Conservation (phyloP, 2,797 vertebrate genomes). For the Urosaurus nigricauda region DNA sequence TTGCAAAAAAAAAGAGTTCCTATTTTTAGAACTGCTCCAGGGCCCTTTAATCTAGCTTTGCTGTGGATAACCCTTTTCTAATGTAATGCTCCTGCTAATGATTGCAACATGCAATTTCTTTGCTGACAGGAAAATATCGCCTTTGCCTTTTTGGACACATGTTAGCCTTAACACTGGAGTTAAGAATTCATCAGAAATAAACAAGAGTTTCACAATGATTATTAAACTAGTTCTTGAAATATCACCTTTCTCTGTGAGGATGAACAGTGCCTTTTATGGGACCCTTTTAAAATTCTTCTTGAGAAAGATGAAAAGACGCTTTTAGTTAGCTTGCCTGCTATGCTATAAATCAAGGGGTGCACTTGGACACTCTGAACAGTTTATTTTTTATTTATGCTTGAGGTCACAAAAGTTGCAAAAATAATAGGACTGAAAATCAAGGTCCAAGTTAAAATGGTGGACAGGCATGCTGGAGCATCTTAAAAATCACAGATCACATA, state of each 20-base stretch:
- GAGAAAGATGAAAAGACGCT: not conserved
- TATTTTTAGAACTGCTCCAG: no score
- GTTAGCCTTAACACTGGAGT: not conserved
- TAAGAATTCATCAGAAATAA: not conserved
- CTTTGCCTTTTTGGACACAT: not conserved
- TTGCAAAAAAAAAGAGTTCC: no score
- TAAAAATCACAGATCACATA: not conserved
- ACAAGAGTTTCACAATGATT: not conserved
- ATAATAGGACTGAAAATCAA: not conserved
- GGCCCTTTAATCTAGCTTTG: not conserved
- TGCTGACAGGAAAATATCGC: not conserved
- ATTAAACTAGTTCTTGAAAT: not conserved
- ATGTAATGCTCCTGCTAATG: not conserved
- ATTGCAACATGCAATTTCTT: not conserved
- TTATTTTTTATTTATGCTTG: not conserved
- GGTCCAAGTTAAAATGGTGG: not conserved
- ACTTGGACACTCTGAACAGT: not conserved
- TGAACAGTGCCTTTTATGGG: not conserved
- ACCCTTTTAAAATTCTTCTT: not conserved
- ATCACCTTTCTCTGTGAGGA: not conserved
- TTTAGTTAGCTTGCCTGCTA: not conserved
- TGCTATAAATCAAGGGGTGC: not conserved
- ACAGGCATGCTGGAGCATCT: not conserved
- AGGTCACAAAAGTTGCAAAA: not conserved
- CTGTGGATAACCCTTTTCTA: not conserved